Evolutionary conservation across 2,888 invertebrate species (phyloP), one percentile per base, ranked within the genome.

Genomic region (Epiblema foenella): DNA sequence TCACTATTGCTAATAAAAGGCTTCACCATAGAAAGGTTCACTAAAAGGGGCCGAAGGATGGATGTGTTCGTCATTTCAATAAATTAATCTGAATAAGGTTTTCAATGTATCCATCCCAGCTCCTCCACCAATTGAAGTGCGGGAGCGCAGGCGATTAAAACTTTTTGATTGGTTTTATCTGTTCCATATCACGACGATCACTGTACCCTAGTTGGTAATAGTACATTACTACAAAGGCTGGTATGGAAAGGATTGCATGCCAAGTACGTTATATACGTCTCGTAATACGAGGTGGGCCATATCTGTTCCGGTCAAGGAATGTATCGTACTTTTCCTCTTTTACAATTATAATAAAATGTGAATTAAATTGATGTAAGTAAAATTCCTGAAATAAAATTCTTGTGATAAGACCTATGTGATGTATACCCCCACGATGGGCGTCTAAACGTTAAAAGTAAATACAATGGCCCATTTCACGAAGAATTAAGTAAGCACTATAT

Each of bases 61-160:
- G n/a, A n/a, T 4, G 24, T 4, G 24, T 24, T 62, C 62, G 62
- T 29, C 12, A 49, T 49, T 7, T 17, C n/a, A 29, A 7, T n/a
- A 56, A n/a, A 12, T 39, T 18, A 58, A 56, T 29, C n/a, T 24
- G 54, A 56, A n/a, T 56, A 56, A n/a, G 54, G 29, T 56, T 29
- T 29, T 29, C 29, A 29, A 56, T 29, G n/a, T 29, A 18, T 15
- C 15, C n/a, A 10, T 24, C 24, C 15, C 2, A 56, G 8, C 7
- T 9, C 8, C 29, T 29, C 9, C 24, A 29, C 15, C 29, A 56
- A 56, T n/a, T 54, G 11, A 9, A 46, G 42, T 42, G 42, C 15
- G 15, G n/a, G n/a, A n/a, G n/a, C n/a, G n/a, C n/a, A 46, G n/a
- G 46, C n/a, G 46, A 46, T 33, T 33, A 33, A 46, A n/a, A 15